Evolutionary conservation across 2,113 vertebrate genomes (phyloP).

Genomic region (Petrocephalus microphthalmus): DNA sequence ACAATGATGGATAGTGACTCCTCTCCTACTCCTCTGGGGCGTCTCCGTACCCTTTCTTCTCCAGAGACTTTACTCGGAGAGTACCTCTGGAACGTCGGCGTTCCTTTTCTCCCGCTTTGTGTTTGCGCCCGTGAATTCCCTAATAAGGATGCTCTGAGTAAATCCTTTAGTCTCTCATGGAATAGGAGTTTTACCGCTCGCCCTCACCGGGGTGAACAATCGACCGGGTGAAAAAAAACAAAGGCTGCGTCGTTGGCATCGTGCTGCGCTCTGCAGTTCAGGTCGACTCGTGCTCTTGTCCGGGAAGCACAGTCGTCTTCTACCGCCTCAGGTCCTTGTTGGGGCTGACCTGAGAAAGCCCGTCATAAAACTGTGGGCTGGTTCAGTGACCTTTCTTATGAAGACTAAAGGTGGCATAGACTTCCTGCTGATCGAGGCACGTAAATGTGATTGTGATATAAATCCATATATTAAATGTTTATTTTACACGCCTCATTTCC

Average conservation of each 20-base stretch:
- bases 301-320: neutral
- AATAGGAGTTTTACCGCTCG: constrained; percentile 54
- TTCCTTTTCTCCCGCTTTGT: constrained; percentile 9
- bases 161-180: constrained; percentile 57
- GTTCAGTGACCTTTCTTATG: neutral
- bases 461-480: constrained; percentile 7
- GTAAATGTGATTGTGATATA: constrained; percentile 3
- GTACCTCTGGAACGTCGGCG: constrained; percentile 40
- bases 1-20: constrained; percentile 35
- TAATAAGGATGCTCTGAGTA: constrained; percentile 62
- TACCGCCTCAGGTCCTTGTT: neutral
- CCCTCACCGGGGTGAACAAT: constrained; percentile 54
- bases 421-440: neutral
- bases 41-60: constrained; percentile 29
- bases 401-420: neutral
- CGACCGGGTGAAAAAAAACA: constrained; percentile 43
- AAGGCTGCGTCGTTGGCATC: constrained; percentile 47
- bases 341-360: neutral
- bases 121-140: constrained; percentile 47
- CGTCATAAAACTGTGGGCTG: neutral
- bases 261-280: constrained; percentile 42
- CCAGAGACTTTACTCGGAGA: constrained; percentile 49
- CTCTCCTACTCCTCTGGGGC: constrained; percentile 43
- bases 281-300: constrained; percentile 32
- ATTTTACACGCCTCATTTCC: constrained; percentile 16